These are phyloP conservation scores for Perca fluviatilis DNA, from an alignment of 2,113 vertebrate genomes.

Conservation along the genomic window DNA sequence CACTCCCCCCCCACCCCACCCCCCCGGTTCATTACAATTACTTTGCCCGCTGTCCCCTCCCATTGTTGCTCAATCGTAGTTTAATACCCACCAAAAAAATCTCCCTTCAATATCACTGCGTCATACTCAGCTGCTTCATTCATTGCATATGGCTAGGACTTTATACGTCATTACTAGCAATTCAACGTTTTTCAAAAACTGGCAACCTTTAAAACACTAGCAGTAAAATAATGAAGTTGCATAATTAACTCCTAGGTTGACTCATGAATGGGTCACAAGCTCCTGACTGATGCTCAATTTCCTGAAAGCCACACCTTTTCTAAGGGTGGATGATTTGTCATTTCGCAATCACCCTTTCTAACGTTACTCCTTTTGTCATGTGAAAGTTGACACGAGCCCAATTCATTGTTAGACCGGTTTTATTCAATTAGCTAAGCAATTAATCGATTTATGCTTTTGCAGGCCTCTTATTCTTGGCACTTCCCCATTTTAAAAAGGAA, in stretches of 20 bases:
- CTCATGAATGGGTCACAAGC: conserved; percentile 36
- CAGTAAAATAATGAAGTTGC: neutral
- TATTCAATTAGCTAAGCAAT: neutral
- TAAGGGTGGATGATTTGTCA: neutral
- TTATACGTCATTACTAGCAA: rapidly evolving
- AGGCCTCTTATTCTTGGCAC: neutral
- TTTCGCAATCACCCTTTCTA: neutral
- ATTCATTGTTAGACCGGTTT: neutral
- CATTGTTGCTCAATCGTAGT: conserved; percentile 11
- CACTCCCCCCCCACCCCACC: conserved; percentile 81
- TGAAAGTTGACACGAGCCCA: neutral
- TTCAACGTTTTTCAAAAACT: neutral
- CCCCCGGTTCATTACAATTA: conserved; percentile 30
- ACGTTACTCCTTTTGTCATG: neutral
- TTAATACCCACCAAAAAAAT: neutral
- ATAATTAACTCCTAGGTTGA: conserved; percentile 39
- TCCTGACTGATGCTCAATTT: conserved; percentile 49
- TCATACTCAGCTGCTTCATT: conserved; percentile 43
- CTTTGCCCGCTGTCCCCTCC: neutral
- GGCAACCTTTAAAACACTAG: too few species aligned
- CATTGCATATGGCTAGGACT: neutral
- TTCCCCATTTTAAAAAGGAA: rapidly evolving
- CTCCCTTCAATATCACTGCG: conserved; percentile 60
- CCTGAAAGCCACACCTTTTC: conserved; percentile 80
- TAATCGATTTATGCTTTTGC: neutral